Evolutionary conservation across 2,113 vertebrate genomes (phyloP), one percentile per base, ranked within the genome.

Genomic region (Brachyistius frenatus): DNA sequence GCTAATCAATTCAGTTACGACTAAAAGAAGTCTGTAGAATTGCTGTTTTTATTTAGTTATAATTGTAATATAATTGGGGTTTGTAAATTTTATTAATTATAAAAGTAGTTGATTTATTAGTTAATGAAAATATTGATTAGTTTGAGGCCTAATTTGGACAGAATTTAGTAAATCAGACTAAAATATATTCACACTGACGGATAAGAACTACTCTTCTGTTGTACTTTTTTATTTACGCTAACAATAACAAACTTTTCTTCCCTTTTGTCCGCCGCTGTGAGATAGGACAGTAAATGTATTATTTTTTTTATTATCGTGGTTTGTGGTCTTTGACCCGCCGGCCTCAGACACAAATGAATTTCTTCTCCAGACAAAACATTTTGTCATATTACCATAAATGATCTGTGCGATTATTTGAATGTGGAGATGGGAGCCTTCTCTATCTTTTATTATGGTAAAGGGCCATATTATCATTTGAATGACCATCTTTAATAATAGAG

Each of bases 381-480:
- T 23, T 2, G 16, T 11, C 36, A 13, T 74, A 81, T 87, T 88
- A 76, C 33, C 88, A 79, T 81, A 86, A 83, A 86, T 57, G 80
- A 80, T 80, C 41, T 35, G 73, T 64, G 71, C 71, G 37, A 63
- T 70, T 64, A 49, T 81, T 70, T 61, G 50, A 76, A 58, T 13
- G 52, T 37, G 53, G 67, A 2, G 76, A 35, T 23, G 36, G 36
- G 55, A 58, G 63, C 76, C 58, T 53, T 62, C 11, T 75, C 54
- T 5, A 0, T 32, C 84, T 80, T 81, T 86, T 89, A 63, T 84
- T 5, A 78, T 86, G 86, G 35, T 83, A 88, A 89, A 39, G 64
- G 57, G 61, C 41, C n/a, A 4, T 65, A 84, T 87, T 87, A 86
- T 85, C 79, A 87, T 90, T 3, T 88, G 70, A 91, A 88, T 75